phyloP scores from a whole-genome alignment of 2,888 invertebrate species.

The Tetanocera ferruginea region DNA sequence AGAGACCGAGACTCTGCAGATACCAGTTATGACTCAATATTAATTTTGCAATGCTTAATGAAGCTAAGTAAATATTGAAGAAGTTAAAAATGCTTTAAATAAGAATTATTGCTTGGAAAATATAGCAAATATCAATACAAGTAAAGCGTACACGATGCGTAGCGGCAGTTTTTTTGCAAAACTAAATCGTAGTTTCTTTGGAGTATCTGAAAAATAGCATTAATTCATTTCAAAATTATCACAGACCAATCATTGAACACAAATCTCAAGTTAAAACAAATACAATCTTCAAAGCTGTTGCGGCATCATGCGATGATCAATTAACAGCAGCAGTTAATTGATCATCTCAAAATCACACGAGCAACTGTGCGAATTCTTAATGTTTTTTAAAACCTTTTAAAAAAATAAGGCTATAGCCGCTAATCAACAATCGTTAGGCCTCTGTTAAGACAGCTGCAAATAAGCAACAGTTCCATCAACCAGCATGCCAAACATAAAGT shows the following conservation, averaged over 20 bases:
- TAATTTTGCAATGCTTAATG: constrained; percentile 9
- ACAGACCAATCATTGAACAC: too few species aligned
- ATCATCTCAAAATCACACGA: neutral
- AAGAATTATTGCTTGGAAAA: neutral
- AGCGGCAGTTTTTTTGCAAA: constrained; percentile 41
- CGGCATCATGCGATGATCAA: too few species aligned
- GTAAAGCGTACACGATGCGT: constrained; percentile 10
- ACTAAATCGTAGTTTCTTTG: too few species aligned
- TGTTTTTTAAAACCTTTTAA: neutral
- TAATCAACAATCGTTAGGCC: constrained; percentile 24
- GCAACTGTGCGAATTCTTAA: neutral
- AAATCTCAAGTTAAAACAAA: too few species aligned
- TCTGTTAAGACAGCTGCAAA: constrained; percentile 29
- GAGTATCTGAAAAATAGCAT: too few species aligned
- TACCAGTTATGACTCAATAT: constrained; percentile 34
- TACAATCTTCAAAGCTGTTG: too few species aligned
- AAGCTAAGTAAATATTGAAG: constrained; percentile 27
- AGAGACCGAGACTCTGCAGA: neutral
- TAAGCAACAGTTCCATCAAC: constrained; percentile 5
- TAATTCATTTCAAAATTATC: too few species aligned
- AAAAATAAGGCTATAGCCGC: neutral
- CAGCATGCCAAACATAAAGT: neutral
- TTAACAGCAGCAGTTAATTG: too few species aligned
- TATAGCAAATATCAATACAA: neutral
- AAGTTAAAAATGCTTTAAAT: neutral